A percentile compares a stretch with the other conserved stretches of the same genome.
phyloP scores from a whole-genome alignment of 2,113 vertebrate species.

The Epinephelus lanceolatus region DNA sequence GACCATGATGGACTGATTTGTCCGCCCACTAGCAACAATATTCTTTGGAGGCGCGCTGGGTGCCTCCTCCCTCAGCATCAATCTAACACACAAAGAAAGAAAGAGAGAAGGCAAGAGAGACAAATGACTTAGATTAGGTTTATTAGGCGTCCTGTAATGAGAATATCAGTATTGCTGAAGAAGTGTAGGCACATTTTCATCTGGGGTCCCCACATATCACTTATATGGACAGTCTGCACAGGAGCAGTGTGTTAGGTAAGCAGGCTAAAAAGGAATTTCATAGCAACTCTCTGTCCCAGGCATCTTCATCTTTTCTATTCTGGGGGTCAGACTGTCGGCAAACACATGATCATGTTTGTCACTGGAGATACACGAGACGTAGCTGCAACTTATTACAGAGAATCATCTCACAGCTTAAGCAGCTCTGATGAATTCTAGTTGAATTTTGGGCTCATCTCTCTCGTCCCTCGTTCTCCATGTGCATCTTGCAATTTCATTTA shows the following conservation, averaged over 20 bases:
- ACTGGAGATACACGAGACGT: constrained; percentile 2
- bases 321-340: constrained; percentile 8
- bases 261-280: background rate
- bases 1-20: constrained; percentile 99
- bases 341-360: constrained; percentile 41
- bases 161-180: background rate
- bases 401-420: constrained; percentile 44
- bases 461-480: constrained; percentile 31
- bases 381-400: constrained; percentile 26
- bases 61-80: constrained; percentile 94
- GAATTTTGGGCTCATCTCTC: constrained; percentile 47
- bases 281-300: background rate
- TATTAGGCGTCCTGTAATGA: constrained; percentile 25
- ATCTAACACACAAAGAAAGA: constrained; percentile 72
- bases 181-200: background rate
- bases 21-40: constrained; percentile 95
- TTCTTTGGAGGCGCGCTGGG: constrained; percentile 96
- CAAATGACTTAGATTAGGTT: constrained; percentile 9
- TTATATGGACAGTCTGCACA: background rate
- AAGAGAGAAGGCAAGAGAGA: constrained; percentile 7
- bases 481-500: constrained; percentile 50
- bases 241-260: background rate
- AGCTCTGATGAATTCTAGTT: constrained; percentile 56
- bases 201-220: background rate
- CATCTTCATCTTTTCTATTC: constrained; percentile 25